A percentile compares a stretch with the other conserved stretches of the same genome.
phyloP scores from a whole-genome alignment of 2,113 vertebrate species.

The Pelecanus crispus region DNA sequence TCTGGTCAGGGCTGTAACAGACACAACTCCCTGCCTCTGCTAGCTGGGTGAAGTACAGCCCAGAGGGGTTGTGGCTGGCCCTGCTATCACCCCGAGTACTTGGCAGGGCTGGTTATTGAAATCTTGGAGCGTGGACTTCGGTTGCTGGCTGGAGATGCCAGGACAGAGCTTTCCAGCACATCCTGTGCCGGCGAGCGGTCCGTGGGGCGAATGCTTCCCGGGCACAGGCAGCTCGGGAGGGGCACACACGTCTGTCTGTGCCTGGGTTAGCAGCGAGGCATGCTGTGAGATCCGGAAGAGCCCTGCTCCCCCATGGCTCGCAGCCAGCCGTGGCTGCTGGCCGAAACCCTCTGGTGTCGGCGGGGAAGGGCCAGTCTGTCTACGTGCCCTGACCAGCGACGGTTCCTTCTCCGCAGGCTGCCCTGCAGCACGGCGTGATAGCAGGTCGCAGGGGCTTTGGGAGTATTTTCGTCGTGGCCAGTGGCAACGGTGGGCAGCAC shows the following conservation, averaged over 20 bases:
- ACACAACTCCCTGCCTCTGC: neutral
- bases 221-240: too few relatives aligned
- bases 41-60: neutral
- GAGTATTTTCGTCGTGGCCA: conserved; percentile 97
- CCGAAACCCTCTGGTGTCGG: neutral
- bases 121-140: neutral
- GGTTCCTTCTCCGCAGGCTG: conserved; percentile 73
- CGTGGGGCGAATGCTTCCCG: neutral
- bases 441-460: conserved; percentile 91
- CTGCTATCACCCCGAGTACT: neutral
- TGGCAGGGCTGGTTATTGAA: neutral
- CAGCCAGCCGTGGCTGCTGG: neutral
- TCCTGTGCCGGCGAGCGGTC: neutral
- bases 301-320: neutral
- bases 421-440: conserved; percentile 93
- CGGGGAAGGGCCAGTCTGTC: neutral
- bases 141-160: neutral
- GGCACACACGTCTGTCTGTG: accelerated
- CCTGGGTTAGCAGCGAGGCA: neutral
- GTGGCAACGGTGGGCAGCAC: conserved; percentile 92
- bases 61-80: neutral
- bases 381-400: accelerated
- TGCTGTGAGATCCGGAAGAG: accelerated
- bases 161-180: neutral
- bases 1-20: neutral